phyloP scores from a whole-genome alignment of 2,888 invertebrate species.

The Cataglyphis cursor region DNA sequence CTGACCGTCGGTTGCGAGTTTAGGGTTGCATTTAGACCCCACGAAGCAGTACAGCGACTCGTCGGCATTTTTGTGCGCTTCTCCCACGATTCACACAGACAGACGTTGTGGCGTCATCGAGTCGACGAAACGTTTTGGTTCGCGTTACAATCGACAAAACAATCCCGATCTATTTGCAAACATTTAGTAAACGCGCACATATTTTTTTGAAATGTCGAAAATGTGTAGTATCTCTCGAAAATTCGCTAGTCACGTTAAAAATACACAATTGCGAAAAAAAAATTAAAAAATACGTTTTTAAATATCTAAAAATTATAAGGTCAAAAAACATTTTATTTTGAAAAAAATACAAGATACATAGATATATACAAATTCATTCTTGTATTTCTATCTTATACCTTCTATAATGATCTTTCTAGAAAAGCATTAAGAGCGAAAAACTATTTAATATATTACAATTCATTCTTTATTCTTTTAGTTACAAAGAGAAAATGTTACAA shows the following conservation, averaged over 20 bases:
- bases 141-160: neutral
- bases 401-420: neutral
- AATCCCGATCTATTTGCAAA: neutral
- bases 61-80: conserved; percentile 70
- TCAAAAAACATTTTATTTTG: neutral
- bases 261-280: neutral
- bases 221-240: neutral
- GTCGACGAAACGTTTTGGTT: neutral
- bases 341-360: neutral
- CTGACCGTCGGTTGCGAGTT: conserved; percentile 77
- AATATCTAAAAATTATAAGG: neutral
- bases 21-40: conserved; percentile 81
- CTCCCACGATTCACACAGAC: conserved; percentile 75
- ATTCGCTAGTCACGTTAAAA: neutral
- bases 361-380: neutral
- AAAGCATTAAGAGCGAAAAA: neutral
- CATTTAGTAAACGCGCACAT: neutral
- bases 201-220: conserved; percentile 1
- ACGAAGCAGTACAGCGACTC: conserved; percentile 59
- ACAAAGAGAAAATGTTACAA: neutral
- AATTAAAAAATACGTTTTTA: neutral
- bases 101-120: conserved; percentile 1
- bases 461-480: neutral
- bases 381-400: neutral
- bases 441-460: neutral